Percentiles rank a stretch among this genome's conserved stretches.
Evolutionary conservation across 2,113 vertebrate genomes (phyloP).

Genomic region (Xiphophorus hellerii): DNA sequence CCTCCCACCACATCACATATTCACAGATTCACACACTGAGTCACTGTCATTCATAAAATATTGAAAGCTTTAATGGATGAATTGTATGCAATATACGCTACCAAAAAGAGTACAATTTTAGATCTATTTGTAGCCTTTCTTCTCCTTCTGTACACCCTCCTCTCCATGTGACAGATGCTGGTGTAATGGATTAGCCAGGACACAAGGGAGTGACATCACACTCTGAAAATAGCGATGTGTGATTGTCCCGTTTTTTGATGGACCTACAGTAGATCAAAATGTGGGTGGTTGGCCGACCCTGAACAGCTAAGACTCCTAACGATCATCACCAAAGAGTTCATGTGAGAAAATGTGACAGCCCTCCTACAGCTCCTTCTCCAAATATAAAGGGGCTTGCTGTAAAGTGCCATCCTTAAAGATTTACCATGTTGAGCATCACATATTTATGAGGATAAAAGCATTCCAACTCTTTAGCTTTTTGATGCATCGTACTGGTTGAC

Average conservation of each 20-base stretch:
- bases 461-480: neutral
- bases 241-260: slow-evolving; percentile 65
- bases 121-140: slow-evolving; percentile 34
- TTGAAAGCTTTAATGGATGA: slow-evolving; percentile 20
- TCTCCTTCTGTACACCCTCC: slow-evolving; percentile 31
- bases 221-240: slow-evolving; percentile 65
- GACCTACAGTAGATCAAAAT: slow-evolving; percentile 31
- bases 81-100: slow-evolving; percentile 26
- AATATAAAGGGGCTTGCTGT: neutral
- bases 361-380: slow-evolving; percentile 2
- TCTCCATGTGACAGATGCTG: slow-evolving; percentile 63
- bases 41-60: slow-evolving; percentile 70
- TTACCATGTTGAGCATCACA: neutral
- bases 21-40: slow-evolving; percentile 42
- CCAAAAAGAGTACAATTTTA: slow-evolving; percentile 11
- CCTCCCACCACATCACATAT: slow-evolving; percentile 32
- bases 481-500: no score
- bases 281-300: slow-evolving; percentile 28
- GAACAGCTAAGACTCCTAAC: slow-evolving; percentile 25
- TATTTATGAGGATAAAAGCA: neutral
- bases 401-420: neutral
- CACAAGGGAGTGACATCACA: slow-evolving; percentile 70
- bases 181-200: slow-evolving; percentile 66
- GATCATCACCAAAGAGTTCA: slow-evolving; percentile 19
- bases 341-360: slow-evolving; percentile 40